Evolutionary conservation across 2,113 vertebrate species (phyloP).

Genomic region (Microcebus jonahi): DNA sequence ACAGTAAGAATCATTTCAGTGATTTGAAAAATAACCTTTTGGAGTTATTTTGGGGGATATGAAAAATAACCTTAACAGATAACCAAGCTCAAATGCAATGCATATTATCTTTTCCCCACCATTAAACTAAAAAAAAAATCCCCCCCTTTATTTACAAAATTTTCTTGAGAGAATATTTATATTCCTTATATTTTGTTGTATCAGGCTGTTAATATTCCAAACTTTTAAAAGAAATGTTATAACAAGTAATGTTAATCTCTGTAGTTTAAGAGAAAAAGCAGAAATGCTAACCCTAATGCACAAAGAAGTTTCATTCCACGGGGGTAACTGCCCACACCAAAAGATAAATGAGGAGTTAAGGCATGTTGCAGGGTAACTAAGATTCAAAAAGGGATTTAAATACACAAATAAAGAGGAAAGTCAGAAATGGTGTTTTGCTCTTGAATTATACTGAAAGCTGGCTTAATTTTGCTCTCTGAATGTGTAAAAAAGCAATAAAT

Average conservation of each 20-base stretch:
- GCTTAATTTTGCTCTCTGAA: background rate
- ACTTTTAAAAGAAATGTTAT: slow-evolving; percentile 12
- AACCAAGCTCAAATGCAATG: background rate
- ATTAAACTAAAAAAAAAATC: background rate
- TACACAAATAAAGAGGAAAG: background rate
- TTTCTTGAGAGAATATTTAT: background rate
- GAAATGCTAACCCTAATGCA: background rate
- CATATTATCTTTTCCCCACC: background rate
- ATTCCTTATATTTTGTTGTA: background rate
- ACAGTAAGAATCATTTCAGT: slow-evolving; percentile 67
- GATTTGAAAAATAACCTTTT: background rate
- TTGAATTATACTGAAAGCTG: background rate
- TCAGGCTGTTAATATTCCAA: background rate
- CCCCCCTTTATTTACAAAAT: background rate
- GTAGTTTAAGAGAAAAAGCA: background rate
- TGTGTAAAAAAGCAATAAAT: background rate
- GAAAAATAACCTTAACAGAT: slow-evolving; percentile 2
- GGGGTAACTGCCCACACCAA: background rate
- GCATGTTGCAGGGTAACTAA: background rate
- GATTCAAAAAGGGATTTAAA: slow-evolving; percentile 33
- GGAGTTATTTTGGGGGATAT: background rate
- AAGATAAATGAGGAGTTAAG: background rate
- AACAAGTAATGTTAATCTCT: background rate
- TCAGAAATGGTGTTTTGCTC: background rate
- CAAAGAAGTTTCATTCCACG: background rate